These are phyloP conservation scores for Corvus moneduloides DNA, from an alignment of 2,113 vertebrate species.

Conservation along the genomic window DNA sequence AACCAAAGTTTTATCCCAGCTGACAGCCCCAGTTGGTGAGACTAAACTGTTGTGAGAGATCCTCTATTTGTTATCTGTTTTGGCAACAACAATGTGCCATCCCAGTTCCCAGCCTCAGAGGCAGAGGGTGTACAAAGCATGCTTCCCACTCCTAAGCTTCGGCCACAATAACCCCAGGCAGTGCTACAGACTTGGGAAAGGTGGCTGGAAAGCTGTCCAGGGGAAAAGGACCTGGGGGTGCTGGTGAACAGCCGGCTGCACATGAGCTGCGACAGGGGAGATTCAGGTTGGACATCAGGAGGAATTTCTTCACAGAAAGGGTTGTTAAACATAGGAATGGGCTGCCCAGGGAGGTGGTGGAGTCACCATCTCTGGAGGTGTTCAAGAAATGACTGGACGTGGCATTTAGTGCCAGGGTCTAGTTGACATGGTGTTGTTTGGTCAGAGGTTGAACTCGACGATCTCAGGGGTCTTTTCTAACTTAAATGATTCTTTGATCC, in stretches of 20 bases:
- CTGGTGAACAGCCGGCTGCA: fast-evolving
- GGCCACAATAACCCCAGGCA: neutral
- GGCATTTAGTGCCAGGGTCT: neutral
- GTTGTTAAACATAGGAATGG: neutral
- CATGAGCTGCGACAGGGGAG: fast-evolving
- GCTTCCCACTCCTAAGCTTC: neutral
- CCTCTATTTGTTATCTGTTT: neutral
- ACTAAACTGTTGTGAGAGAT: neutral
- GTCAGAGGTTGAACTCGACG: neutral
- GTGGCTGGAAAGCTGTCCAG: neutral
- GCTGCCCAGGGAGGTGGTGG: neutral
- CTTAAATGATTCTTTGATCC: neutral
- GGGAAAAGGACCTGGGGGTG: neutral
- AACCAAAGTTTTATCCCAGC: neutral
- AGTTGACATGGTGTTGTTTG: neutral
- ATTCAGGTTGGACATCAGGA: neutral
- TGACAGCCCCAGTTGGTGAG: neutral
- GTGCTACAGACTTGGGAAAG: neutral
- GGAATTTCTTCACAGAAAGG: neutral
- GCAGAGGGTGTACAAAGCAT: neutral
- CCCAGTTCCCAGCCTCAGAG: neutral
- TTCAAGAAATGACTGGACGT: fast-evolving
- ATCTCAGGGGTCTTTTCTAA: neutral
- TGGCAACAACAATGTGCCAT: neutral
- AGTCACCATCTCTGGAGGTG: neutral